Conservation (phyloP, 2,113 vertebrate genomes). For the Cygnus buccinator region DNA sequence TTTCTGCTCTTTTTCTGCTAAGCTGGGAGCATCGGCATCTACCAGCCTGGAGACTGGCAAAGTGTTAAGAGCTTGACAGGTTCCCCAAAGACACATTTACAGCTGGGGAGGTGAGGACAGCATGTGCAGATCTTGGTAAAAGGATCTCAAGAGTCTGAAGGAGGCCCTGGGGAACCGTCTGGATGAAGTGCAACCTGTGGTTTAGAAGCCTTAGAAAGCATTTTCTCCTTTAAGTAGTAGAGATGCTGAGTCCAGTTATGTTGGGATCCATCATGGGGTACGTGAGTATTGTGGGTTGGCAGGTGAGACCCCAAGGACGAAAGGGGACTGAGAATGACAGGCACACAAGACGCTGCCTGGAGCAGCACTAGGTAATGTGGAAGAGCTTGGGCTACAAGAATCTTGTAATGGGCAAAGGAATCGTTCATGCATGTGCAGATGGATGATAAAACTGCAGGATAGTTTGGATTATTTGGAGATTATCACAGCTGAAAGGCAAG, state of each 20-base stretch:
- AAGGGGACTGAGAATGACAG: accelerated
- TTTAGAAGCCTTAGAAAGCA: not conserved
- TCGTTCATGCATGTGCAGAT: not conserved
- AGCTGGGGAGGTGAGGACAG: not conserved
- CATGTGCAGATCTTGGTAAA: not conserved
- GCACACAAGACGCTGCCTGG: not conserved
- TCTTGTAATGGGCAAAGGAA: not conserved
- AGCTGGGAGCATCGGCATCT: constrained; percentile 1
- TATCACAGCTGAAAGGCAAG: not conserved
- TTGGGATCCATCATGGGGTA: not conserved
- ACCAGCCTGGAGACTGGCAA: not conserved
- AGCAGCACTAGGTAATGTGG: not conserved
- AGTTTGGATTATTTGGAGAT: not conserved
- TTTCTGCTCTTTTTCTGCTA: not conserved
- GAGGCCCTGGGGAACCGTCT: not conserved
- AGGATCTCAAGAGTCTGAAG: not conserved
- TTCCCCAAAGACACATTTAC: not conserved
- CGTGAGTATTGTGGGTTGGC: accelerated
- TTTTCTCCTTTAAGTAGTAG: not conserved
- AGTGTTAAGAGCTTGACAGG: not conserved
- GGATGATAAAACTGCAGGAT: constrained; percentile 20
- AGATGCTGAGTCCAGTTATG: not conserved
- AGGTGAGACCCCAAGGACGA: not conserved
- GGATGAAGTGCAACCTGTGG: not conserved
- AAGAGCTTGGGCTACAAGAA: not conserved